phyloP scores from a whole-genome alignment of 2,888 invertebrate species.

The Scrobipalpa costella region DNA sequence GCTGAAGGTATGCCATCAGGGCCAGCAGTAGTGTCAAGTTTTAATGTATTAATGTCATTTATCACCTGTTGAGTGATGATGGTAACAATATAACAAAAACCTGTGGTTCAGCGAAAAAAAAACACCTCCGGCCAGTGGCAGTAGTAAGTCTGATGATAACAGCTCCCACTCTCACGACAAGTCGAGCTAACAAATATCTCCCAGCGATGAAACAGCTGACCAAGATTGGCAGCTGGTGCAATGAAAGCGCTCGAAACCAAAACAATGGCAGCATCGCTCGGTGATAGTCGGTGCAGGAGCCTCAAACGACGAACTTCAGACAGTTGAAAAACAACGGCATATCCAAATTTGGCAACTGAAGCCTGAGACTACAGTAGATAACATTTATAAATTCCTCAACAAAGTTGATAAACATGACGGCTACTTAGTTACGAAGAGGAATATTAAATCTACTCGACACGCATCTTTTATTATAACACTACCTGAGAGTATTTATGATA shows the following conservation, averaged over 20 bases:
- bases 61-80: too few relatives aligned
- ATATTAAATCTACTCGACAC: neutral
- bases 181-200: too few relatives aligned
- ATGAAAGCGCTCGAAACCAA: neutral
- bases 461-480: neutral
- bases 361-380: neutral
- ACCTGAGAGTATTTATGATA: neutral
- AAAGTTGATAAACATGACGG: neutral
- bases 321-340: slow-evolving; percentile 5
- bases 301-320: neutral
- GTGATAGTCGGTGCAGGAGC: neutral
- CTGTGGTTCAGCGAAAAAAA: too few relatives aligned
- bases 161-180: too few relatives aligned
- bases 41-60: too few relatives aligned
- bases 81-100: too few relatives aligned
- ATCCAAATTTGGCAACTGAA: slow-evolving; percentile 1
- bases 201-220: neutral
- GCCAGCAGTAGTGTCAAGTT: too few relatives aligned
- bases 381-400: neutral
- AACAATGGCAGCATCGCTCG: slow-evolving; percentile 2
- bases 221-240: neutral
- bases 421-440: neutral
- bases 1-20: too few relatives aligned
- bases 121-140: too few relatives aligned
- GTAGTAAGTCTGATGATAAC: too few relatives aligned